phyloP scores from a whole-genome alignment of 2,888 invertebrate genomes.

The Dione vanillae region DNA sequence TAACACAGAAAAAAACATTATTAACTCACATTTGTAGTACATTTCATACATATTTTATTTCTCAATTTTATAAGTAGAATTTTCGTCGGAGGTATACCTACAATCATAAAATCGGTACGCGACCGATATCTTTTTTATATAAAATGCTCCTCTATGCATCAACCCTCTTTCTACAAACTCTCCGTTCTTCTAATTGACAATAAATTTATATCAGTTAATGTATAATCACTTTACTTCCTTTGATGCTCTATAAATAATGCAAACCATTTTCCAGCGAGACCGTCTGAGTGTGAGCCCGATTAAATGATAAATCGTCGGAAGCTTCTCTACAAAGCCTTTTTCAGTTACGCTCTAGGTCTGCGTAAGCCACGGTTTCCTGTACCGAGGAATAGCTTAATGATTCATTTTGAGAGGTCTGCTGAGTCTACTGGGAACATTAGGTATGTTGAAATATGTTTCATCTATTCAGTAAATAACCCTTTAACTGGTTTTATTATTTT shows the following conservation, averaged over 20 bases:
- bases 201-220: background rate
- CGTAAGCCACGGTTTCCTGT: constrained; percentile 45
- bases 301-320: constrained; percentile 17
- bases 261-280: background rate
- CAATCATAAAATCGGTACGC: no score
- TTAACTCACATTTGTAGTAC: no score
- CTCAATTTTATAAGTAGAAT: no score
- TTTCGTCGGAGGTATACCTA: no score
- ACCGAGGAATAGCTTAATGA: constrained; percentile 56
- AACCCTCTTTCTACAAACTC: no score
- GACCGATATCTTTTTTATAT: no score
- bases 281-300: background rate
- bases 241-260: background rate
- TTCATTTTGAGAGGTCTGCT: constrained; percentile 60
- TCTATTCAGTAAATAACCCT: constrained; percentile 37
- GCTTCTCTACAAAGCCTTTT: constrained; percentile 27
- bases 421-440: constrained; percentile 59
- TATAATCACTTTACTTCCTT: background rate
- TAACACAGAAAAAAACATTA: no score
- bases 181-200: background rate
- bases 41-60: no score
- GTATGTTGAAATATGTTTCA: constrained; percentile 48
- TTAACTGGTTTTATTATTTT: constrained; percentile 16
- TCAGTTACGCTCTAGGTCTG: constrained; percentile 41
- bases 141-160: no score